Percentiles rank a stretch among this genome's conserved stretches.
These are phyloP conservation scores for Agelaius tricolor DNA, from an alignment of 2,113 vertebrate species.

Conservation along the genomic window DNA sequence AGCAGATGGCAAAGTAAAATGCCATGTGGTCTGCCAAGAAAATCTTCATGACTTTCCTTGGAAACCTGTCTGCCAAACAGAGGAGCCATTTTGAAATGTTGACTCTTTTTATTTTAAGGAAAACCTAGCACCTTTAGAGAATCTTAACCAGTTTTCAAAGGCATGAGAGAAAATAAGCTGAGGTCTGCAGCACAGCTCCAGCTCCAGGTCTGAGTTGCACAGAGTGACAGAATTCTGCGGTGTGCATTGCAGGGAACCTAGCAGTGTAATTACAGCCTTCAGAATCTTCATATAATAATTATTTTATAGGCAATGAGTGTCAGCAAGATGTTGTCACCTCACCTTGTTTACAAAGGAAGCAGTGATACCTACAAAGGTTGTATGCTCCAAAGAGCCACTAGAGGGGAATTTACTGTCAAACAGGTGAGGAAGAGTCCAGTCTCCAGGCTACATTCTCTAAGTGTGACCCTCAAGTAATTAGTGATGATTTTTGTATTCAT, in stretches of 20 bases:
- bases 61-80: neutral
- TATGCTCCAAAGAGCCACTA: neutral
- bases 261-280: neutral
- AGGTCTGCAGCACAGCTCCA: neutral
- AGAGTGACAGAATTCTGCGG: neutral
- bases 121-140: neutral
- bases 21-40: neutral
- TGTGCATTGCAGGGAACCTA: neutral
- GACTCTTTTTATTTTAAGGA: neutral
- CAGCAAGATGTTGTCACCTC: neutral
- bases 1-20: neutral
- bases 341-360: neutral
- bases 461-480: neutral
- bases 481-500: neutral
- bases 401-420: neutral
- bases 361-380: neutral
- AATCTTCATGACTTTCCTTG: neutral
- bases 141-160: neutral
- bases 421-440: neutral
- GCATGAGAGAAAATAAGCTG: neutral
- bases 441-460: neutral
- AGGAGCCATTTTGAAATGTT: neutral
- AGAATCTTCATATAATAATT: neutral
- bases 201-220: neutral
- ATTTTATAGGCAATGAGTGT: neutral